These are phyloP conservation scores for Macrophya alboannulata DNA, from an alignment of 2,888 invertebrate species.

Conservation along the genomic window DNA sequence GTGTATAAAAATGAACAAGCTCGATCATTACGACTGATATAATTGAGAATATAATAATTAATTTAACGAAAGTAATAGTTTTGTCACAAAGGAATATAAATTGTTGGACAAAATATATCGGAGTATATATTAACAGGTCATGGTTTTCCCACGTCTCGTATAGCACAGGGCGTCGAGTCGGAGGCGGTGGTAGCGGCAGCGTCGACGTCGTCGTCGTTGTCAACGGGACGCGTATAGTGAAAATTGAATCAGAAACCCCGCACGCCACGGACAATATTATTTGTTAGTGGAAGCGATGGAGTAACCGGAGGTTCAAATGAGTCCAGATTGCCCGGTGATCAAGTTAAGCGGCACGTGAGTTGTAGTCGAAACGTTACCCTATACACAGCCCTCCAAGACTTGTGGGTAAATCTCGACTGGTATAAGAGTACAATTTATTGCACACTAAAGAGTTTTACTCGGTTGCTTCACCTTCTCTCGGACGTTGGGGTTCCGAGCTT, in stretches of 20 bases:
- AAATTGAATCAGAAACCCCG: constrained; percentile 77
- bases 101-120: constrained; percentile 32
- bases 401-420: constrained; percentile 18
- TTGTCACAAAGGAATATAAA: background rate
- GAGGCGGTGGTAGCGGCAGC: too few relatives aligned
- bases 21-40: background rate
- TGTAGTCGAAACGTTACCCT: constrained; percentile 63
- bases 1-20: background rate
- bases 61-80: background rate
- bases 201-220: constrained; percentile 5
- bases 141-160: background rate
- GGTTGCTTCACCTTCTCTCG: constrained; percentile 13
- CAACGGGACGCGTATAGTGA: constrained; percentile 61
- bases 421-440: constrained; percentile 47
- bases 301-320: constrained; percentile 79
- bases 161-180: constrained; percentile 5
- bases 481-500: constrained; percentile 45
- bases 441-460: constrained; percentile 43
- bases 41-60: background rate
- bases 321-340: constrained; percentile 80
- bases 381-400: background rate
- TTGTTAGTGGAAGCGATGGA: constrained; percentile 78
- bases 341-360: constrained; percentile 79
- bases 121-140: constrained; percentile 16
- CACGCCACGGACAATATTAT: constrained; percentile 78